These are phyloP conservation scores for Heteromormyrus szaboi DNA, from an alignment of 2,797 vertebrate genomes.

Conservation along the genomic window DNA sequence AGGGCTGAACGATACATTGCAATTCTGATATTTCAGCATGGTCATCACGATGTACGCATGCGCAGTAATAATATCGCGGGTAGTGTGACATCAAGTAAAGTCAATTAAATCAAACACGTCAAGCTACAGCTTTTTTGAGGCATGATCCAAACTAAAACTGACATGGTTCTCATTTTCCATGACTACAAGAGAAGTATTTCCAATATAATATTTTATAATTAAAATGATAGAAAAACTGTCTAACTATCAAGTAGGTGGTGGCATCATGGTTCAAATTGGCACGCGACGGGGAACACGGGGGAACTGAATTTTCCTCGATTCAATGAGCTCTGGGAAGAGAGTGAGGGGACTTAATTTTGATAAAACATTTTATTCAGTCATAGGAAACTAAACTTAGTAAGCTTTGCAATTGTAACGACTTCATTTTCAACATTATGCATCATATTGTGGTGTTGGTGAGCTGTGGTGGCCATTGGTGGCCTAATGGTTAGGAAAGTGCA, in stretches of 20 bases:
- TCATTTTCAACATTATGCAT: neutral
- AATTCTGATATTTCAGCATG: neutral
- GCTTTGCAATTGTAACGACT: neutral
- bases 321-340: neutral
- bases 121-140: neutral
- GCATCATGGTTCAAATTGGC: neutral
- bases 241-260: neutral
- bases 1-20: neutral
- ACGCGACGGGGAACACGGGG: neutral
- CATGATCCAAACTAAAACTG: neutral
- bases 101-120: neutral
- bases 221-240: neutral
- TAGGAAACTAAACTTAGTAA: neutral
- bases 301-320: neutral
- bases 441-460: neutral
- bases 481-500: neutral
- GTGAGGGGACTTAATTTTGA: neutral
- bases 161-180: neutral
- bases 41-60: neutral
- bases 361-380: neutral
- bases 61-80: neutral
- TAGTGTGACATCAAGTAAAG: neutral
- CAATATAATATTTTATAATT: neutral
- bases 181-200: neutral
- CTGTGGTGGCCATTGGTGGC: neutral